Base-by-base conservation (phyloP, 2,888 invertebrate species). In the Eilema griseolum region DNA sequence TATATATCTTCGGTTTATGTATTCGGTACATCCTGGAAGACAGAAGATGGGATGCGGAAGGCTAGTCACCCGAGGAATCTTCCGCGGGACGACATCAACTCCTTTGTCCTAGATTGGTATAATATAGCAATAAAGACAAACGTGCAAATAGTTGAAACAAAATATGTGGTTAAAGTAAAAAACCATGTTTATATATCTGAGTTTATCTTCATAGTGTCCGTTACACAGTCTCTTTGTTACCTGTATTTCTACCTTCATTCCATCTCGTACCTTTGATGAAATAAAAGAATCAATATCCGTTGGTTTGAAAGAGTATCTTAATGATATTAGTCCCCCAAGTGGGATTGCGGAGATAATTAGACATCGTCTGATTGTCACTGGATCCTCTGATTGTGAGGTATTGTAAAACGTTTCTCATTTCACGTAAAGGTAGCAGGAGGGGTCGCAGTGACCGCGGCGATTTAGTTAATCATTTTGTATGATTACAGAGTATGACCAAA, bases 341-440 rank as follows among this genome's bases (percentile, higher is more conserved):
- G 70, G 71, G 57, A 72, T 66, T 23, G 37, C 61, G 70, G 66
- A 71, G 72, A 67, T 79, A 78, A 82, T 81, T 79, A 81, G 76
- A 73, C 76, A 71, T 64, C 71, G 79, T 76, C 79, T 73, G 81
- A 81, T 77, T 68, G 76, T 73, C 77, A 57, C 63, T 62, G 66
- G 75, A 67, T 64, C 69, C 59, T 23, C 57, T 81, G 83, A 81
- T 75, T 79, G 80, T 74, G 74, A 69, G 77, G 68, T 76, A 78
- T 83, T 83, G 79, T 77, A 67, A 66, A 46, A 74, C 73, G 74
- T 75, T 64, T 69, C 75, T 81, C 78, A 78, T 83, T 81, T 74
- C 71, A 67, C 71, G 57, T 78, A 79, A 81, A 76, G 70, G 77
- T 75, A 73, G 69, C 11, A n/a, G 73, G 74, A 66, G 33, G 20